Evolutionary conservation across 1,140 invertebrate species (phyloP), one percentile per base, ranked within the genome.

Genomic region (Zelostemma sp.): DNA sequence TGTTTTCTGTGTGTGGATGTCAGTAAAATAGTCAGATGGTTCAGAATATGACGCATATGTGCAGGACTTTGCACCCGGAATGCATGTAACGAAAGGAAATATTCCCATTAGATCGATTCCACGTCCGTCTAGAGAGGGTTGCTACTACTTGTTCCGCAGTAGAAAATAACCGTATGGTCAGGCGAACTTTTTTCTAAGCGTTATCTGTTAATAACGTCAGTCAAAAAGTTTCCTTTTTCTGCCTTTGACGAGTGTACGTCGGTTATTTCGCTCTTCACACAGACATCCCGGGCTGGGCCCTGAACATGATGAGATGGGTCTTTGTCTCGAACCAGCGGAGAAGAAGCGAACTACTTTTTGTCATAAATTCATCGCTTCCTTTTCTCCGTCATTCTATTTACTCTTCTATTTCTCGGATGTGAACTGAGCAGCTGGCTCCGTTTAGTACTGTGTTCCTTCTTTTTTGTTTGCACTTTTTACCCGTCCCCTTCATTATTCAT

Each of bases 1-100:
- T 83, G 81, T 83, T 77, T 35, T 77, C 72, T 81, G 77, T 82
- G 78, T 81, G 74, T 76, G 49, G 48, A 60, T 68, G 69, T 72
- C 54, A 60, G 72, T 59, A 50, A 19, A 35, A 35, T n/a, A 6
- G 33, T 35, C 33, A 2, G 8, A n/a, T 35, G 11, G n/a, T 35
- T n/a, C 33, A 9, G 5, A 6, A 35, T 35, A 35, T n/a, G 54
- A 45, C 38, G 48, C 50, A 28, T 49, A 51, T n/a, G 59, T 61
- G 38, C 50, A 54, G 59, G 54, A 66, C 53, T 50, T 38, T 31
- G 17, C 40, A 35, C 48, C 58, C 59, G 49, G 59, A 21, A 55
- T 71, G 45, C 11, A 21, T 17, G 33, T 9, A 9, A 11, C 33
- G 11, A 35, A 35, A 35, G 11, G n/a, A n/a, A 8, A 28, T 8